These are phyloP conservation scores for Corydoras sp. DNA, from an alignment of 2,113 vertebrate species.

Conservation along the genomic window DNA sequence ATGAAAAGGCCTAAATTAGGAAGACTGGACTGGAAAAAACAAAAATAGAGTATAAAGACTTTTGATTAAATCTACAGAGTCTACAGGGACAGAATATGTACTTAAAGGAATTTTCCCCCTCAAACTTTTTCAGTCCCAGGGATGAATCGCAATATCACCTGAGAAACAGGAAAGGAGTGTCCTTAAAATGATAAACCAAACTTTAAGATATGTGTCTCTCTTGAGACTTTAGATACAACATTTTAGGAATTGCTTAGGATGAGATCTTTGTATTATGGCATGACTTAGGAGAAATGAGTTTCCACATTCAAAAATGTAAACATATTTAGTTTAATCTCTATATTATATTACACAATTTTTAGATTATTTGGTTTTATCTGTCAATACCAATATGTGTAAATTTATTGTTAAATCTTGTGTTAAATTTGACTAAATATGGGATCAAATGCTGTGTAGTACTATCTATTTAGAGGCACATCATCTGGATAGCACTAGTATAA, in stretches of 20 bases:
- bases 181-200: slow-evolving; percentile 57
- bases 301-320: too few relatives aligned
- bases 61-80: slow-evolving; percentile 66
- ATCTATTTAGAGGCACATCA: too few relatives aligned
- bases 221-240: slow-evolving; percentile 20
- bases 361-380: too few relatives aligned
- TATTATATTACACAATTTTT: too few relatives aligned
- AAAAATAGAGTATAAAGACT: slow-evolving; percentile 51
- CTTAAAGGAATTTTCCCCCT: slow-evolving; percentile 55
- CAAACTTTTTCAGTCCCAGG: slow-evolving; percentile 33
- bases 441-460: too few relatives aligned
- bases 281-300: slow-evolving; percentile 3
- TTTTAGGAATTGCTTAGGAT: slow-evolving; percentile 37
- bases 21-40: slow-evolving; percentile 47
- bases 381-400: too few relatives aligned
- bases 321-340: too few relatives aligned
- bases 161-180: slow-evolving; percentile 55
- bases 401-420: too few relatives aligned
- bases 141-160: slow-evolving; percentile 64
- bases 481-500: too few relatives aligned
- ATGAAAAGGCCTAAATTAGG: slow-evolving; percentile 14
- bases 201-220: slow-evolving; percentile 30
- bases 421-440: too few relatives aligned
- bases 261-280: neutral
- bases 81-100: slow-evolving; percentile 63